Base-by-base conservation (phyloP, 2,113 vertebrate genomes). In the Colius striatus region DNA sequence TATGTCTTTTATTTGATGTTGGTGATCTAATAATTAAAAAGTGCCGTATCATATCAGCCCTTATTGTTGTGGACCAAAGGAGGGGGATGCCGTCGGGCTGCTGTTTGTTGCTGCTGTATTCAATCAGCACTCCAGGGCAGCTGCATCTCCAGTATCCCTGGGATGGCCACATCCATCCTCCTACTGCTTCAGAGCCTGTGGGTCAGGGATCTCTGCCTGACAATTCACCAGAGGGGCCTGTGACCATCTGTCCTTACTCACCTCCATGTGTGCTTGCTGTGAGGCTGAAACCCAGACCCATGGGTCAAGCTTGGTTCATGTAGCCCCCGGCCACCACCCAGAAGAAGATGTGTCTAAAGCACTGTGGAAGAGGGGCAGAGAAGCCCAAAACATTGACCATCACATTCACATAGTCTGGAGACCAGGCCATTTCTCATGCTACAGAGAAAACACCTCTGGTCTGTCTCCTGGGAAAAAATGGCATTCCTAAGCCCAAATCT, bases 21-120 rank as follows among this genome's bases (percentile, higher is more conserved):
- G 75, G 16, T 54, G 63, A 70, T 81, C 66, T 79, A 70, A 67
- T 96, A 93, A 93, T 93, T 87, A 91, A 94, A 78, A 95, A 80
- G 54, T 54, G 36, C 54, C 16, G 0, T 50, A 57, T 74, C 9
- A 2, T 55, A 43, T 80, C 68, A 85, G 72, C 16, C 29, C 32
- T 84, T 78, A 18, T 21, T 92, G 25, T 19, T 80, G 32, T 10
- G 84, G 57, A 29, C 73, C 34, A 15, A 47, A 78, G 84, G 43
- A 25, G 2, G 12, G n/a, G 45, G 80, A 30, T 47, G 71, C 30
- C 26, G 41, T n/a, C 0, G 4, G 43, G 47, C 16, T 87, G 68
- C 41, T 75, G 53, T 78, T 70, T 27, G 4, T 58, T 55, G 50
- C 23, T 61, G 81, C 50, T 74, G 3, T 27, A 32, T 29, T 65